phyloP scores from a whole-genome alignment of 2,113 vertebrate genomes.

The Entosphenus tridentatus region DNA sequence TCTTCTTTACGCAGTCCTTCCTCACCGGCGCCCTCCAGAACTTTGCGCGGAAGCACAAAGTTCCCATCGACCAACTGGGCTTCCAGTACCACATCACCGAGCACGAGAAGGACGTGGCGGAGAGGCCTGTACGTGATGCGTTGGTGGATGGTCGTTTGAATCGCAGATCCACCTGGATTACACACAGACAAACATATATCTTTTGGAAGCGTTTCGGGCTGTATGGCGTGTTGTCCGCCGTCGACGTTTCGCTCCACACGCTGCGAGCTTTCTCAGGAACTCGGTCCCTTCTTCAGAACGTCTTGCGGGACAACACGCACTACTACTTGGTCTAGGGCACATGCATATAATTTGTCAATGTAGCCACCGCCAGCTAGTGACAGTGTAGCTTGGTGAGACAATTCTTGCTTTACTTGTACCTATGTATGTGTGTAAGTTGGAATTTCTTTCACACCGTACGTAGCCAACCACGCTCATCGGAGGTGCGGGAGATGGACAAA shows the following conservation, averaged over 20 bases:
- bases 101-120: not conserved
- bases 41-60: conserved; percentile 11
- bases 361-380: too few species aligned
- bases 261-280: too few species aligned
- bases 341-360: too few species aligned
- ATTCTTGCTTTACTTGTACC: too few species aligned
- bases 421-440: too few species aligned
- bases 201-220: not conserved
- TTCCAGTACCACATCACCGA: conserved; percentile 12
- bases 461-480: too few species aligned
- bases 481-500: too few species aligned
- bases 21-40: conserved; percentile 14
- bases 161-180: not conserved
- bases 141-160: not conserved
- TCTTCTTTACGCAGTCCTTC: conserved; percentile 14
- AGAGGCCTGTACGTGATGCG: not conserved
- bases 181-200: not conserved
- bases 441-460: too few species aligned
- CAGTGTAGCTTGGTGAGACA: too few species aligned
- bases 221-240: not conserved
- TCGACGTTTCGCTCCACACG: not conserved
- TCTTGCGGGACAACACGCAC: too few species aligned
- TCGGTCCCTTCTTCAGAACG: too few species aligned
- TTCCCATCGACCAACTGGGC: conserved; percentile 13
- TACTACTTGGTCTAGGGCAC: too few species aligned